Conservation (phyloP, 2,113 vertebrate genomes). For the Epinephelus lanceolatus region DNA sequence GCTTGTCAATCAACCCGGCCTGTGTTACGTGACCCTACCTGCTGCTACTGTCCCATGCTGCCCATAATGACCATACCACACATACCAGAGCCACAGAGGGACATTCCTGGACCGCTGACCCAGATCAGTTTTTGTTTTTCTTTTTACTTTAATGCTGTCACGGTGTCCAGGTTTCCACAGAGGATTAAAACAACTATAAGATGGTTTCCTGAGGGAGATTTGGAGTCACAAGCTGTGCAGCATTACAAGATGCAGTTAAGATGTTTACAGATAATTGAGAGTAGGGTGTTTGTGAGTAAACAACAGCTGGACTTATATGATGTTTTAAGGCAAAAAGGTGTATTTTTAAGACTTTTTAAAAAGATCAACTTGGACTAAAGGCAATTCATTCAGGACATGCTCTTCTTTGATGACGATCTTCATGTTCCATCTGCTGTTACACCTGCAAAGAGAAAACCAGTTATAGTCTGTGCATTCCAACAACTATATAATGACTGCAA, state of each 20-base stretch:
- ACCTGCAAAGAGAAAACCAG: neutral
- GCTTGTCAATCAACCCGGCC: slow-evolving; percentile 71
- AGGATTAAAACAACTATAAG: slow-evolving; percentile 42
- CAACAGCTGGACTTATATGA: neutral
- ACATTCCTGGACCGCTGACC: slow-evolving; percentile 81
- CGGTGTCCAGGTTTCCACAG: slow-evolving; percentile 48
- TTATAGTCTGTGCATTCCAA: neutral
- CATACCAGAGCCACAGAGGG: slow-evolving; percentile 72
- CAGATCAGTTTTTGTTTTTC: slow-evolving; percentile 63
- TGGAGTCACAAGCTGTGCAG: slow-evolving; percentile 14
- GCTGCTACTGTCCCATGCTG: slow-evolving; percentile 65
- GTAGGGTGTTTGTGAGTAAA: neutral
- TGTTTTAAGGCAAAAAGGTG: neutral
- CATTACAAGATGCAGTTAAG: neutral
- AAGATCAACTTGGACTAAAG: neutral
- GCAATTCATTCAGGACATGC: neutral
- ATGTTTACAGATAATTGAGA: neutral
- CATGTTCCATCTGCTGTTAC: neutral
- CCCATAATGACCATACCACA: slow-evolving; percentile 70
- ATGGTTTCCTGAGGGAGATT: slow-evolving; percentile 26
- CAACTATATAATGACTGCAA: neutral
- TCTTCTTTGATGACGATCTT: neutral
- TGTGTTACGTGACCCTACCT: slow-evolving; percentile 67
- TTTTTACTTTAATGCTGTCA: slow-evolving; percentile 50
- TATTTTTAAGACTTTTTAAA: neutral